Evolutionary conservation across 2,797 vertebrate genomes (phyloP).

Genomic region (Lacerta viridis): DNA sequence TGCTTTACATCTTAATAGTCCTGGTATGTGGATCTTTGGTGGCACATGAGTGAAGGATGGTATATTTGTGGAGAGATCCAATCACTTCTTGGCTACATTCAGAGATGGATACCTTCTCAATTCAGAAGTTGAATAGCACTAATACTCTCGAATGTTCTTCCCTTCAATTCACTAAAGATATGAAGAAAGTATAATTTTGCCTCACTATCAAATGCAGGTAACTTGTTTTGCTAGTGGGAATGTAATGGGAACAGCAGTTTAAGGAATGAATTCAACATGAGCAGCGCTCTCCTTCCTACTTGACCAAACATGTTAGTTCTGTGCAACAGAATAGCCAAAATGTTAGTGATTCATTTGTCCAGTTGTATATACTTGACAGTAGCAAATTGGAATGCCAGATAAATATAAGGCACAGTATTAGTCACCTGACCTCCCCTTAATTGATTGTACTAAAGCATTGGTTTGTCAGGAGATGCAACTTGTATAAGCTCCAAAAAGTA

Average conservation of each 20-base stretch:
- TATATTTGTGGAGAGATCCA: background rate
- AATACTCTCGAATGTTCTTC: background rate
- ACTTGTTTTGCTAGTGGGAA: background rate
- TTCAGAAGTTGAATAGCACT: background rate
- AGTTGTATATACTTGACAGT: background rate
- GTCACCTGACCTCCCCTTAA: too few relatives aligned
- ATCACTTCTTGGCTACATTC: background rate
- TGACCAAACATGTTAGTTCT: background rate
- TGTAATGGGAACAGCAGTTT: background rate
- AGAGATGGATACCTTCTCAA: rapidly evolving
- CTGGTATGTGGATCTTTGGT: conserved; percentile 4
- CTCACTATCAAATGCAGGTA: background rate
- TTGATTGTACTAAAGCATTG: too few relatives aligned
- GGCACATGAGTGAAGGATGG: background rate
- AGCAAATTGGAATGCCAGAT: background rate
- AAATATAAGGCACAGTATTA: too few relatives aligned
- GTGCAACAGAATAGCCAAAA: background rate
- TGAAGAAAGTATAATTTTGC: background rate
- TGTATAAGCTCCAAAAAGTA: too few relatives aligned
- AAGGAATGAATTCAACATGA: background rate
- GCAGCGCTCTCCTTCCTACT: background rate
- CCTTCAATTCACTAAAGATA: background rate
- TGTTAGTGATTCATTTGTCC: background rate
- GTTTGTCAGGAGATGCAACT: too few relatives aligned
- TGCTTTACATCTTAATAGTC: background rate